Evolutionary conservation across 2,113 vertebrate genomes (phyloP).

Genomic region (Coptodon rendalli): DNA sequence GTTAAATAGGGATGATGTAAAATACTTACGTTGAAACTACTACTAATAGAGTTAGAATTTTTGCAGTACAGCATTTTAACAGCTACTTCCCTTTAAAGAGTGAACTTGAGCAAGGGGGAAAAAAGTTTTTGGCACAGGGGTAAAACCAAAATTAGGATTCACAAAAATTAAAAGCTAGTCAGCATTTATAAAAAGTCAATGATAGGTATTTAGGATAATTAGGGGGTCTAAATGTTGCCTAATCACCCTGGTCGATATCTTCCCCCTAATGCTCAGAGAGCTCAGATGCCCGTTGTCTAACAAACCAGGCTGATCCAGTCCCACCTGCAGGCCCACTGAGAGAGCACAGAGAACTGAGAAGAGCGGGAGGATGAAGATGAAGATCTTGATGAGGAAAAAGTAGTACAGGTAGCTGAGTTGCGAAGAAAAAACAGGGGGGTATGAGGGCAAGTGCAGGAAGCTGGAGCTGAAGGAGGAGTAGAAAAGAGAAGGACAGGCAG

Average conservation of each 20-base stretch:
- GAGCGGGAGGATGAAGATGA: neutral
- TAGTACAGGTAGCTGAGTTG: neutral
- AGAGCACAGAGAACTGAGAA: neutral
- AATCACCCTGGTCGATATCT: constrained; percentile 7
- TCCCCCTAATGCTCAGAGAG: constrained; percentile 14
- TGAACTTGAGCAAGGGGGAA: neutral
- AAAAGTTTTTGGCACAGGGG: neutral
- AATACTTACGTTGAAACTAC: constrained; percentile 63
- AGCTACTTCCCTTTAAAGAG: constrained; percentile 26
- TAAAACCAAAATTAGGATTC: neutral
- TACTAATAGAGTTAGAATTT: constrained; percentile 41
- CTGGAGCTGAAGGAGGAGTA: neutral
- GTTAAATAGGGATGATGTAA: constrained; percentile 61
- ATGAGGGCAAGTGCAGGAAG: neutral
- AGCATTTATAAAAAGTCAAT: constrained; percentile 2
- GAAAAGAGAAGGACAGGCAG: neutral
- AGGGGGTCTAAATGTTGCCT: constrained; percentile 13
- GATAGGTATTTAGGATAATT: constrained; percentile 16
- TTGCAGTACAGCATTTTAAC: constrained; percentile 26
- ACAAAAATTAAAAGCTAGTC: neutral
- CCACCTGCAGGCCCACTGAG: neutral
- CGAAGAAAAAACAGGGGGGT: neutral
- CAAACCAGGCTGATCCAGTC: neutral
- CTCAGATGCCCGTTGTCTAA: neutral
- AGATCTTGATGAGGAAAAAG: neutral